Evolutionary conservation across 2,797 vertebrate genomes (phyloP), one percentile per base, ranked within the genome.

Genomic region (Tinamus major): DNA sequence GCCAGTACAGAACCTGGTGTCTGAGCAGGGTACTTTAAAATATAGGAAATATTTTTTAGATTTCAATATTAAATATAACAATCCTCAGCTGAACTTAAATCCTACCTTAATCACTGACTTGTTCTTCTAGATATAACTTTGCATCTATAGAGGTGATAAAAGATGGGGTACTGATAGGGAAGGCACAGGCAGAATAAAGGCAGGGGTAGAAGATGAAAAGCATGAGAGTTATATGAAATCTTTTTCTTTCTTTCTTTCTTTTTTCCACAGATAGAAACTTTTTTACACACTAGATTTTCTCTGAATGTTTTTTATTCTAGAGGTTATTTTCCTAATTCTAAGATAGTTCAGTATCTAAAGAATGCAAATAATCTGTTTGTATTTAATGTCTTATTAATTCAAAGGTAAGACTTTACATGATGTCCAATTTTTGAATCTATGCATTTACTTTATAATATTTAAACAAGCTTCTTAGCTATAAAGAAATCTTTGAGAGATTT

Each of bases 401-500:
- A 92, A 65, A 51, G 16, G 41, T 86, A 61, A 24, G n/a, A 19
- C 62, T 56, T 92, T 75, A 55, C 0, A 27, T 5, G 5, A 7
- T 29, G 3, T 33, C 37, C 51, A 65, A 18, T 68, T 62, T 89
- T 83, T 39, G 3, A 56, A 64, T 64, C 18, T 87, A 15, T 79
- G 31, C 59, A 27, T 51, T 46, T 62, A 72, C 44, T 89, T 85
- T 29, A 2, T 48, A 42, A 68, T 42, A 69, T 21, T 98, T 97
- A 99, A 78, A 99, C 98, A 87, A 99, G 97, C 93, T 99, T 99
- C 96, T 99, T 99, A 95, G 98, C 96, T 27, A 99, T 98, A 70
- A 99, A 98, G 97, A 99, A 99, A 92, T 99, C 98, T 97, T 98
- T 98, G 63, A 99, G 98, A 91, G 97, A 98, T 96, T 98, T 99